Conservation (phyloP, 2,113 vertebrate species). For the Upupa epops region DNA sequence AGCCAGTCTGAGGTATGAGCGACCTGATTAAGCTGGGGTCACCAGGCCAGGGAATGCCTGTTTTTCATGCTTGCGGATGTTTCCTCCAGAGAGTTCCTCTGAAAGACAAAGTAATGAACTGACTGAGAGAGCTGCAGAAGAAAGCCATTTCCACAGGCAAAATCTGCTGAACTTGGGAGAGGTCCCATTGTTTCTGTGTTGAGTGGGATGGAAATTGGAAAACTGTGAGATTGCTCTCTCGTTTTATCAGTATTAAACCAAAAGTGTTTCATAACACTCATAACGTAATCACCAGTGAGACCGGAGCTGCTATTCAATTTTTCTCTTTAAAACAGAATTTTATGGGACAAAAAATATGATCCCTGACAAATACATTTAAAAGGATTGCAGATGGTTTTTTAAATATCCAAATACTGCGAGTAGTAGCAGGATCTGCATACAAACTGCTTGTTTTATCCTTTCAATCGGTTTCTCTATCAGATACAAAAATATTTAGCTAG, state of each 20-base stretch:
- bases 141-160: background rate
- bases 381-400: background rate
- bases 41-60: background rate
- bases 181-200: background rate
- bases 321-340: background rate
- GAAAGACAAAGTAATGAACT: background rate
- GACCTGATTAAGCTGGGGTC: background rate
- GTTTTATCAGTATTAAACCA: background rate
- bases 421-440: background rate
- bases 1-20: constrained; percentile 83
- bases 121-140: background rate
- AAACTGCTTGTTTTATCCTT: background rate
- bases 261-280: background rate
- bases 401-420: background rate
- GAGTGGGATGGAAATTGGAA: background rate
- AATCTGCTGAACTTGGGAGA: background rate
- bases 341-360: background rate
- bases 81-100: background rate
- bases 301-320: background rate
- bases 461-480: background rate
- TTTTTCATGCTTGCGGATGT: background rate
- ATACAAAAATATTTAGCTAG: background rate
- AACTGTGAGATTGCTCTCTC: background rate
- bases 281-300: background rate
- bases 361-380: background rate